These are phyloP conservation scores for Eubasilissa splendida DNA, from an alignment of 2,888 invertebrate species.

Conservation along the genomic window DNA sequence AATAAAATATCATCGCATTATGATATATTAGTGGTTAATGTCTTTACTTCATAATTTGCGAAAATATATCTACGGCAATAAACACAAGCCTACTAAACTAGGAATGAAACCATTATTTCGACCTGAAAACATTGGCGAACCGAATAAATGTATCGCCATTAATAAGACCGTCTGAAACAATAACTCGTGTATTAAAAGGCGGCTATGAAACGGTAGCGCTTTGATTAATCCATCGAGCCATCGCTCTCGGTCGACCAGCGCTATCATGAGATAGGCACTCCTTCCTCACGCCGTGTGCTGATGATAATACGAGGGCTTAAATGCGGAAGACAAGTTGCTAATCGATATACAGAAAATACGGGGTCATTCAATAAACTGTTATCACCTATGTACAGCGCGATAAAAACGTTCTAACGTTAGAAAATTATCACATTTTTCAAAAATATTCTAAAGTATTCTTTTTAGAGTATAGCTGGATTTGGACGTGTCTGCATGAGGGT, in stretches of 20 bases:
- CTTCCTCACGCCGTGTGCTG: not conserved
- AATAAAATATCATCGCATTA: no score
- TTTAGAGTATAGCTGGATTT: no score
- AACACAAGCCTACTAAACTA: not conserved
- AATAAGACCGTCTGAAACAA: slow-evolving; percentile 43
- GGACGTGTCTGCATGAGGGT: no score
- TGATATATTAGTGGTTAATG: slow-evolving; percentile 18
- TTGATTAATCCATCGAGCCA: slow-evolving; percentile 30
- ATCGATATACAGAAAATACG: no score
- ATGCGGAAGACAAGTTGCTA: not conserved
- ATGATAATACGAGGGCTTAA: not conserved
- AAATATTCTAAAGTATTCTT: no score
- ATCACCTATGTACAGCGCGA: no score
- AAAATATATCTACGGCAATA: slow-evolving; percentile 41
- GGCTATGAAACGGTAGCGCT: slow-evolving; percentile 11
- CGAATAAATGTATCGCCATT: slow-evolving; percentile 36
- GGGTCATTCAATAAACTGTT: no score
- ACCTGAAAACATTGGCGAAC: slow-evolving; percentile 20
- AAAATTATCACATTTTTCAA: no score
- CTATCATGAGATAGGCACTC: slow-evolving; percentile 9
- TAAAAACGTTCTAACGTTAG: no score
- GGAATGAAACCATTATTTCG: slow-evolving; percentile 18
- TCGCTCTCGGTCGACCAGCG: not conserved
- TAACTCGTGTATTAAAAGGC: slow-evolving; percentile 37
- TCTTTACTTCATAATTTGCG: slow-evolving; percentile 39